Percentiles rank a stretch among this genome's conserved stretches.
Conservation (phyloP, 2,113 vertebrate species). For the Pimephales promelas region DNA sequence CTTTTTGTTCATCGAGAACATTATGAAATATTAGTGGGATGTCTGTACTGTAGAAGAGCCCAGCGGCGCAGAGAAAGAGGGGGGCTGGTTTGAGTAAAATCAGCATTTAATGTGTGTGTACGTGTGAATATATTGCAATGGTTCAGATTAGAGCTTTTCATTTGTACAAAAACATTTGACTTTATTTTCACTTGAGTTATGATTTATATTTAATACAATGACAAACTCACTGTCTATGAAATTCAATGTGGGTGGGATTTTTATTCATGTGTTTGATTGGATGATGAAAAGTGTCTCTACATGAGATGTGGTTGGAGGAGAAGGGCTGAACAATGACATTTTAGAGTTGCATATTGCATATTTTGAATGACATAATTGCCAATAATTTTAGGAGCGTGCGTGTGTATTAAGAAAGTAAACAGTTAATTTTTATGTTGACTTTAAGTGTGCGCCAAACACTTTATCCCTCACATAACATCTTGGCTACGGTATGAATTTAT, state of each 20-base stretch:
- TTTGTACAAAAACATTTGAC: neutral
- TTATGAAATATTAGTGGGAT: slow-evolving; percentile 59
- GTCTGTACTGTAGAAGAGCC: slow-evolving; percentile 63
- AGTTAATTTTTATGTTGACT: neutral
- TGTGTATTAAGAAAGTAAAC: neutral
- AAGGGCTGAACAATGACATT: neutral
- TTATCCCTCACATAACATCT: neutral
- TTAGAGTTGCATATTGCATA: neutral
- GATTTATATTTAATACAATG: neutral
- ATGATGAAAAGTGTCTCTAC: neutral
- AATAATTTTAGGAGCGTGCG: too few relatives aligned
- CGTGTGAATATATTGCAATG: neutral
- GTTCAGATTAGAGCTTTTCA: neutral
- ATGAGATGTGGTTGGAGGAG: too few relatives aligned
- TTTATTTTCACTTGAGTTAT: neutral
- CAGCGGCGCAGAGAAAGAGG: slow-evolving; percentile 49
- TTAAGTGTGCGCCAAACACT: neutral
- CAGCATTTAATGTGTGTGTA: neutral
- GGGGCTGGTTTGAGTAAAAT: slow-evolving; percentile 41
- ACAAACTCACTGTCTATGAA: neutral
- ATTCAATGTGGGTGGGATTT: neutral
- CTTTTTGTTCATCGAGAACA: slow-evolving; percentile 54
- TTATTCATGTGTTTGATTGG: neutral
- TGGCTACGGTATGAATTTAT: neutral
- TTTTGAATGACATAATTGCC: neutral